Conservation (phyloP, 2,888 invertebrate species). For the Leucophora obtusa region DNA sequence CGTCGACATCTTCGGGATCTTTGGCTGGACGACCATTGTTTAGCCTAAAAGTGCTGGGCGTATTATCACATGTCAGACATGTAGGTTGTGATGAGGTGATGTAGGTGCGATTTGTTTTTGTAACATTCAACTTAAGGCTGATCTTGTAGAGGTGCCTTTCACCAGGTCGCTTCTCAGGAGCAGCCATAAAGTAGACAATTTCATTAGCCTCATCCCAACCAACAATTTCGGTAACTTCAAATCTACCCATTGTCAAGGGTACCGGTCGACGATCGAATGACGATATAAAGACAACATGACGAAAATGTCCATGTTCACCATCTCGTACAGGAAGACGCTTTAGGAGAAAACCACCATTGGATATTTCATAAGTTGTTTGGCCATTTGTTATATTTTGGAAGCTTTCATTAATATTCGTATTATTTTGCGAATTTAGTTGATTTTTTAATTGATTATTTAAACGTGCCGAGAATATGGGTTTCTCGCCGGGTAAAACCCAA, state of each 20-base stretch:
- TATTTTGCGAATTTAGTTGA: conserved; percentile 60
- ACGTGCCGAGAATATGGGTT: conserved; percentile 75
- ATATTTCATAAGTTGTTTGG: conserved; percentile 75
- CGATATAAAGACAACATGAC: conserved; percentile 80
- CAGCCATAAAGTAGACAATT: conserved; percentile 89
- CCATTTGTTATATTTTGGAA: conserved; percentile 73
- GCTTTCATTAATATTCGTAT: conserved; percentile 57
- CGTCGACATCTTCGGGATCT: conserved; percentile 59
- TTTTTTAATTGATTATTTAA: conserved; percentile 71
- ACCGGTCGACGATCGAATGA: conserved; percentile 77
- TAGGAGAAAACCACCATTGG: conserved; percentile 78
- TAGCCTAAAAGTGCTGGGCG: conserved; percentile 74
- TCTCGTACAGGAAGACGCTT: conserved; percentile 82
- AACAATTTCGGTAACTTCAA: conserved; percentile 85
- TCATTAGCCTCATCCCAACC: conserved; percentile 88
- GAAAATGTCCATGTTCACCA: conserved; percentile 82
- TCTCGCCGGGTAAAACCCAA: conserved; percentile 77
- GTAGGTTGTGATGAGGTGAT: conserved; percentile 77
- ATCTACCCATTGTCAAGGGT: conserved; percentile 85
- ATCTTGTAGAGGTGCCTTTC: conserved; percentile 90
- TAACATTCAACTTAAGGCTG: conserved; percentile 79
- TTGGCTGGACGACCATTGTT: conserved; percentile 63
- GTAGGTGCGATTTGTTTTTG: conserved; percentile 78
- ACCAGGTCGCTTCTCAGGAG: conserved; percentile 87
- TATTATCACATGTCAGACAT: conserved; percentile 78